Percentiles rank a stretch among this genome's conserved stretches.
Conservation (phyloP, 2,888 invertebrate species). For the Parascotia fuliginaria region DNA sequence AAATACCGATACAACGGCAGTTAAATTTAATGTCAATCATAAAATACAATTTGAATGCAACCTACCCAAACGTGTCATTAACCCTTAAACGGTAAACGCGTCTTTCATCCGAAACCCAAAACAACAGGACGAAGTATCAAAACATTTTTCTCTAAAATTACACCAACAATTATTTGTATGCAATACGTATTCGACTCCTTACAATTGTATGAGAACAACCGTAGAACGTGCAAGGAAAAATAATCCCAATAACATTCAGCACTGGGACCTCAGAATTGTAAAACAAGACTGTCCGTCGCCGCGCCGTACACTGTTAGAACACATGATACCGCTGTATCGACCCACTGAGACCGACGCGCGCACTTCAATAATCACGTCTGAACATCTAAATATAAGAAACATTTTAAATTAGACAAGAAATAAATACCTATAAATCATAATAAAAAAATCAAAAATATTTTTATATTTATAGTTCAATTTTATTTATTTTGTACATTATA, state of each 20-base stretch:
- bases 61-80: slow-evolving; percentile 38
- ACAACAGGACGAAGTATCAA: slow-evolving; percentile 26
- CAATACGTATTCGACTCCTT: slow-evolving; percentile 21
- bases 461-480: not conserved
- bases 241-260: slow-evolving; percentile 56
- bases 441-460: not conserved
- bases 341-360: slow-evolving; percentile 77
- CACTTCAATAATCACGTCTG: slow-evolving; percentile 62
- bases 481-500: not conserved
- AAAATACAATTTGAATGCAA: slow-evolving; percentile 5
- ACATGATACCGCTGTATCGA: slow-evolving; percentile 80
- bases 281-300: slow-evolving; percentile 83
- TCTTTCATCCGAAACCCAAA: slow-evolving; percentile 30
- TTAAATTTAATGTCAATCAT: too few relatives aligned
- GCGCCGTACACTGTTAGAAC: slow-evolving; percentile 71
- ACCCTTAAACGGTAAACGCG: slow-evolving; percentile 26
- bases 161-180: slow-evolving; percentile 41
- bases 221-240: slow-evolving; percentile 50
- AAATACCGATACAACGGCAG: too few relatives aligned
- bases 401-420: slow-evolving; percentile 24
- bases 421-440: not conserved
- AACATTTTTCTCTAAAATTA: slow-evolving; percentile 32
- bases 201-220: slow-evolving; percentile 45
- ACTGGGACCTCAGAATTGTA: slow-evolving; percentile 65
- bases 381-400: slow-evolving; percentile 46